phyloP scores from a whole-genome alignment of 23 tunicate species.

The Trididemnum clinides region DNA sequence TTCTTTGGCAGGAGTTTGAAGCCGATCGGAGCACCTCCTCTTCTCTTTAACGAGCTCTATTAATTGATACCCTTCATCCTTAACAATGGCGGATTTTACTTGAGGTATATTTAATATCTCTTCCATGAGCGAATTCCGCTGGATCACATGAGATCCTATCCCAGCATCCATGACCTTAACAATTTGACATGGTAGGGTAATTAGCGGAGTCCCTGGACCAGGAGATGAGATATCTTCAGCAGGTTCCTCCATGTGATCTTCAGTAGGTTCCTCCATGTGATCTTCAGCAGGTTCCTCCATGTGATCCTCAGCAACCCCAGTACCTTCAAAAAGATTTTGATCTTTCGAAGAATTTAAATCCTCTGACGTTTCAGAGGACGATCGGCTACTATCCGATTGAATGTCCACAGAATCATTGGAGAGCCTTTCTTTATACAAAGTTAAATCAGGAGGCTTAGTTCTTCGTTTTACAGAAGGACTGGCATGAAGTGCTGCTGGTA shows the following conservation, averaged over 20 bases:
- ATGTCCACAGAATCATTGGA: neutral
- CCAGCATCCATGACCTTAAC: slow-evolving; percentile 37
- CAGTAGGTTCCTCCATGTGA: no score
- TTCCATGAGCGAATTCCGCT: slow-evolving; percentile 59
- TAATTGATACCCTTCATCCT: slow-evolving; percentile 54
- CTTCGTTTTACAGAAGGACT: slow-evolving; percentile 29
- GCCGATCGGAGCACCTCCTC: neutral
- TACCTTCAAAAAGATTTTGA: neutral
- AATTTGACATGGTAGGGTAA: slow-evolving; percentile 30
- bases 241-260: no score
- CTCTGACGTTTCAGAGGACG: no score
- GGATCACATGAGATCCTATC: slow-evolving; percentile 60
- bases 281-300: neutral
- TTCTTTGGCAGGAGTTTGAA: slow-evolving; percentile 39
- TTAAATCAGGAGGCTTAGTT: slow-evolving; percentile 50
- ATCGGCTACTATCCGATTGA: neutral
- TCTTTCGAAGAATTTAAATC: neutral
- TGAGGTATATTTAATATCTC: slow-evolving; percentile 76
- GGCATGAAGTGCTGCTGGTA: no score
- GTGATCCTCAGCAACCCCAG: no score
- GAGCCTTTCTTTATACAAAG: neutral
- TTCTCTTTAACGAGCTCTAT: neutral
- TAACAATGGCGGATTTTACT: slow-evolving; percentile 76
- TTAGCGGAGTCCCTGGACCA: neutral
- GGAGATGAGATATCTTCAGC: no score